Evolutionary conservation across 1,140 invertebrate species (phyloP), one percentile per base, ranked within the genome.

Genomic region (Drosophila obscura): DNA sequence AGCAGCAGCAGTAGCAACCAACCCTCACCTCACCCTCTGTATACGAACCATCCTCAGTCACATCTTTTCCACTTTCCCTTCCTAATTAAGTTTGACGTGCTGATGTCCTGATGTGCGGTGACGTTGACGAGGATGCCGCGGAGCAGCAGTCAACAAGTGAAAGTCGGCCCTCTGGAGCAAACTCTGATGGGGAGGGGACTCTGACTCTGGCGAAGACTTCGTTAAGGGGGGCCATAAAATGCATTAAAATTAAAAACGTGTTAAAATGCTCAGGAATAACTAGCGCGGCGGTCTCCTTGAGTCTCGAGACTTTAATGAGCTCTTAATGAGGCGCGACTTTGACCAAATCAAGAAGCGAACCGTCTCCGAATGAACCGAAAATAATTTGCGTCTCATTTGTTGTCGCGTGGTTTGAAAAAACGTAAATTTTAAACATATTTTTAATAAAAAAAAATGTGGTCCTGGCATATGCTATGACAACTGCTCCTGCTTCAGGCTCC

Each of bases 221-320:
- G 73, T 81, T 78, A 69, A 84, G 79, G 50, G 79, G 50, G 52
- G 39, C 63, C 84, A 90, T 91, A 91, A 91, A 91, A 77, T 85
- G 77, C 80, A 91, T 83, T 87, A 90, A 90, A 83, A 91, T 90
- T 85, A 91, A 84, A 90, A 91, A 91, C 89, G 89, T 91, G 89
- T 91, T 80, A 68, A 90, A 83, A 90, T 91, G 83, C 49, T 87
- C 43, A 48, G 61, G 73, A 63, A 75, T 55, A 80, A 67, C 55
- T 82, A 49, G 73, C 73, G 77, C 65, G 4, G 11, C 35, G 11
- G 11, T 39, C 35, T 39, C 11, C 11, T 39, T 11, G 35, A 73
- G 64, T 57, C 69, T 75, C 52, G 55, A 50, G 64, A 64, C 65
- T 88, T 85, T 85, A 85, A 85, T 85, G 82, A 85, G 69, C 68